Base-by-base conservation (phyloP, 2,113 vertebrate species). In the Polypterus bichir region DNA sequence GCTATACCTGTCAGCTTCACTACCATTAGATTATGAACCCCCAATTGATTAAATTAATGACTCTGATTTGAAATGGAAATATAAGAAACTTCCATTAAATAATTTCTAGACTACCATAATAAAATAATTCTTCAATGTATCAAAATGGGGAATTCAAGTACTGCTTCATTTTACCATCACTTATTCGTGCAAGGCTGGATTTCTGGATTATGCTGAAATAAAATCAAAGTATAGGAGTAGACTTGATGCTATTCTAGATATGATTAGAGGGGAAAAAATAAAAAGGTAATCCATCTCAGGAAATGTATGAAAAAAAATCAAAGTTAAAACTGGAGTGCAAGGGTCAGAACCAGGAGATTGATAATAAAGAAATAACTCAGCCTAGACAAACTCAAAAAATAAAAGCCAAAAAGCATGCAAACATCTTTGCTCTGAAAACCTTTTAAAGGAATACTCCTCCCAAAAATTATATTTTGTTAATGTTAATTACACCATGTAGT, bases 181-280 rank as follows among this genome's bases (percentile, higher is more conserved):
- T 70, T 68, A 71, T 52, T 59, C 74, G 5, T 71, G 71, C 65
- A 69, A 77, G 68, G 75, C 63, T 49, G 73, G 69, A 10, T 77
- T 75, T 71, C 71, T 68, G 4, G 72, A 73, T 60, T 76, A 74
- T 60, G 64, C 69, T 64, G 72, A 69, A 65, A 71, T 70, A 62
- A 73, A 77, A 74, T 72, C 69, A 1, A 75, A 76, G 68, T 74
- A 77, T 0, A 71, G 73, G 49, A 77, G 70, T 65, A 74, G 67
- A 67, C 71, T 76, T 60, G 66, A 74, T 74, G 69, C 71, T 64
- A 69, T 65, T 4, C 66, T 72, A 71, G 69, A 74, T 51, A 71
- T 77, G 70, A 5, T 46, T 27, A 27, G 27, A 27, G 27, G 27
- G 27, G 27, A 27, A 27, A 27, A 27, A 27, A 27, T 27, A 27